These are phyloP conservation scores for Meandrusa payeni DNA, from an alignment of 2,888 invertebrate genomes.

Conservation along the genomic window DNA sequence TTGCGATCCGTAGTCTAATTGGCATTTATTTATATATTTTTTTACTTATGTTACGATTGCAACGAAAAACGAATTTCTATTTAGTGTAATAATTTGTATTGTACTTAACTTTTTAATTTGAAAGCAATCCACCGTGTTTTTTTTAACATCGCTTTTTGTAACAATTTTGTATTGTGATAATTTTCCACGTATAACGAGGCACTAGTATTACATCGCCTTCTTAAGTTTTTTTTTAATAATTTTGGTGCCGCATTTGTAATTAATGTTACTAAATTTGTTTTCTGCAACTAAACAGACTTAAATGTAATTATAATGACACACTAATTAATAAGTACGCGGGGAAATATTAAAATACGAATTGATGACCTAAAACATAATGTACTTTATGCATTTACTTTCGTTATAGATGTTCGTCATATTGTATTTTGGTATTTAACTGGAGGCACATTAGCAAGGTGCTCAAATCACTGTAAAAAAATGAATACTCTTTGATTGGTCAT, in stretches of 20 bases:
- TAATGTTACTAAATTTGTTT: conserved; percentile 30
- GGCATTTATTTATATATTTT: conserved; percentile 53
- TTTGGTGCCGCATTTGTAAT: conserved; percentile 17
- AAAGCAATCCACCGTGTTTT: conserved; percentile 19
- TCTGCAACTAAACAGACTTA: conserved; percentile 38
- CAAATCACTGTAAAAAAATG: conserved; percentile 11
- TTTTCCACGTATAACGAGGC: conserved; percentile 20
- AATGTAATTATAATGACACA: conserved; percentile 38
- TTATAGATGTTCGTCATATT: conserved; percentile 2
- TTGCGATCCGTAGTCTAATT: conserved; percentile 45
- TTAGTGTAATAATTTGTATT: conserved; percentile 4
- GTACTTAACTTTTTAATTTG: conserved; percentile 16
- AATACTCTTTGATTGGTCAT: conserved; percentile 1
- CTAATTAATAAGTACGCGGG: conserved; percentile 47
- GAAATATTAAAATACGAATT: conserved; percentile 10
- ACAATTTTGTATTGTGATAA: conserved; percentile 21
- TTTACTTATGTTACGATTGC: conserved; percentile 38
- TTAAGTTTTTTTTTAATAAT: neutral
- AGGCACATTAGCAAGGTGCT: conserved; percentile 16
- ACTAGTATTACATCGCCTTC: neutral
- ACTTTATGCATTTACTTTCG: conserved; percentile 1
- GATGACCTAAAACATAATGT: neutral
- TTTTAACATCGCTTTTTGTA: conserved; percentile 17
- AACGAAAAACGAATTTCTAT: conserved; percentile 38
- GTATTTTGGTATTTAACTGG: conserved; percentile 13